Evolutionary conservation across 2,797 vertebrate genomes (phyloP).

Genomic region (Rallus crepitans): DNA sequence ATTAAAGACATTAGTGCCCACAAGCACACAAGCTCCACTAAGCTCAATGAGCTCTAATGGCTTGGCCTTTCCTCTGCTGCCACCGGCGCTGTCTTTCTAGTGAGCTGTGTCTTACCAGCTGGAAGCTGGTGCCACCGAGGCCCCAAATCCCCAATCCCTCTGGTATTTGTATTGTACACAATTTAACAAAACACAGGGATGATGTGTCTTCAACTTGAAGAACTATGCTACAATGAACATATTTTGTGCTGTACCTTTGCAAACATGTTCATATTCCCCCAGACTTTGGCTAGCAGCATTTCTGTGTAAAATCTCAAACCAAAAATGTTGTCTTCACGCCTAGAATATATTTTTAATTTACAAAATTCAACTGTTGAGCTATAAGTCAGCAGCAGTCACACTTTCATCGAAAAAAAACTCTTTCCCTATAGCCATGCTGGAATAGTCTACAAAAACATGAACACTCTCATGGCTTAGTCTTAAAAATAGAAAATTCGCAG

Average conservation of each 20-base stretch:
- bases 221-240: not conserved
- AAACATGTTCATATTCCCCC: not conserved
- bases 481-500: not conserved
- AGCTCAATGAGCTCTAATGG: accelerated
- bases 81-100: not conserved
- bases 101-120: not conserved
- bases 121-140: not conserved
- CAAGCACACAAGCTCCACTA: not conserved
- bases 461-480: not conserved
- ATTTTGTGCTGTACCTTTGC: not conserved
- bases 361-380: not conserved
- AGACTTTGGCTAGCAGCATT: not conserved
- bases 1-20: not conserved
- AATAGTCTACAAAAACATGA: not conserved
- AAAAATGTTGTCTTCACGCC: not conserved
- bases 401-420: not conserved
- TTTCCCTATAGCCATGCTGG: not conserved
- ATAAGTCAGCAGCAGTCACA: not conserved
- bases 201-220: not conserved
- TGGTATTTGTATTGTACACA: not conserved
- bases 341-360: not conserved
- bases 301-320: not conserved
- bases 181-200: constrained; percentile 19
- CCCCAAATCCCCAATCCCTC: not conserved
- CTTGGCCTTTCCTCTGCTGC: not conserved